phyloP scores from a whole-genome alignment of 2,113 vertebrate genomes.

The Oxyruncus cristatus region DNA sequence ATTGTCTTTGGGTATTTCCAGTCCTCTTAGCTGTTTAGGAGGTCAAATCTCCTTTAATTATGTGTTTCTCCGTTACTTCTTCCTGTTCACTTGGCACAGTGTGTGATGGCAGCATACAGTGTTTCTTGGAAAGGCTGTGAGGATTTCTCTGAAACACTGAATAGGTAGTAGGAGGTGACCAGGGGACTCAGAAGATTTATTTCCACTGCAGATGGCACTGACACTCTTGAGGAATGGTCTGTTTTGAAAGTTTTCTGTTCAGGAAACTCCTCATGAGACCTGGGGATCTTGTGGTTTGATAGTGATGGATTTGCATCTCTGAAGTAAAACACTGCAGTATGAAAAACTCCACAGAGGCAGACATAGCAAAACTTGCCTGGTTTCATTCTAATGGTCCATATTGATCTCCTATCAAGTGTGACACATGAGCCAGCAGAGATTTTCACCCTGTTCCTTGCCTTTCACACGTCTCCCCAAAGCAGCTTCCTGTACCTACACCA shows the following conservation, averaged over 20 bases:
- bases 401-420: neutral
- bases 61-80: neutral
- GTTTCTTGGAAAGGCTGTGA: slow-evolving; percentile 46
- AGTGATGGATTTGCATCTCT: neutral
- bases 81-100: neutral
- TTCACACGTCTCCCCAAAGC: neutral
- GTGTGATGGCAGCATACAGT: rapidly evolving
- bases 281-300: neutral
- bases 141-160: slow-evolving; percentile 31
- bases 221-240: neutral
- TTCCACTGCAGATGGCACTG: neutral
- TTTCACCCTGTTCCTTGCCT: neutral
- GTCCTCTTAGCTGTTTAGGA: slow-evolving; percentile 8
- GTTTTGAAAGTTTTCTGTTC: neutral
- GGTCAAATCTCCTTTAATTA: slow-evolving; percentile 34
- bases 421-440: neutral
- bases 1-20: slow-evolving; percentile 35
- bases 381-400: neutral
- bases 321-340: neutral
- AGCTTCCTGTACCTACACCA: neutral
- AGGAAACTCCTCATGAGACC: neutral
- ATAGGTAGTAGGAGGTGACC: neutral
- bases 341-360: neutral
- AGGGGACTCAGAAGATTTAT: neutral
- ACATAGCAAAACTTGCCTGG: neutral